These are phyloP conservation scores for Periparus ater DNA, from an alignment of 2,797 vertebrate genomes.

Conservation along the genomic window DNA sequence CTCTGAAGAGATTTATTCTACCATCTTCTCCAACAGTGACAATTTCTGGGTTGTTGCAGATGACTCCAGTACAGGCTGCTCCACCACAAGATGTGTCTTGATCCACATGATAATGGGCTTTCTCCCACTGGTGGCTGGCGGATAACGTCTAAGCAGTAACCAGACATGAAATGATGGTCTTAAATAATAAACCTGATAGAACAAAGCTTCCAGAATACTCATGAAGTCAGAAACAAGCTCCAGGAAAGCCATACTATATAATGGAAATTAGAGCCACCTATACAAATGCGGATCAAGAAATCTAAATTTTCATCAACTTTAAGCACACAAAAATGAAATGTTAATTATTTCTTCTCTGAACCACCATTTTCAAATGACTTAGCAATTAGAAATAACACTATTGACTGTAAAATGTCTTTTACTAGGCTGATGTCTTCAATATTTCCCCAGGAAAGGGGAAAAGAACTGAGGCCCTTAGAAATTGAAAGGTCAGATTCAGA, in stretches of 20 bases:
- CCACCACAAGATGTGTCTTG: conserved; percentile 72
- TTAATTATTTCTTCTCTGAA: not conserved
- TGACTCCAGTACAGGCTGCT: conserved; percentile 88
- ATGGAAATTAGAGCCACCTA: not conserved
- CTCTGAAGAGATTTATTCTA: conserved; percentile 88
- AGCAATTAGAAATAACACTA: not conserved
- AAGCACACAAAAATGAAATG: not conserved
- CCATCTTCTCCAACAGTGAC: conserved; percentile 95
- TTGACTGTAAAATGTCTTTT: not conserved
- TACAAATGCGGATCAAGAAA: not conserved
- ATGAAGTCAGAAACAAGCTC: not conserved
- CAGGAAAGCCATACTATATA: not conserved
- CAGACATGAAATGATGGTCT: not conserved
- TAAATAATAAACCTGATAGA: not conserved
- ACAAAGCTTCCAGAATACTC: not conserved
- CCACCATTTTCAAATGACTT: not conserved
- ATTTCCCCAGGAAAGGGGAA: not conserved
- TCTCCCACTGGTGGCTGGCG: conserved; percentile 82
- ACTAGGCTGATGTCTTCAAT: not conserved
- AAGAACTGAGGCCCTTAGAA: not conserved
- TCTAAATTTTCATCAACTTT: not conserved
- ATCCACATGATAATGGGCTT: conserved; percentile 82
- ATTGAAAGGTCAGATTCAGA: not conserved
- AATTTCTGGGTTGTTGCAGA: conserved; percentile 91
- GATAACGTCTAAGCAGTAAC: conserved; percentile 81